These are phyloP conservation scores for Sarcophaga peregrina DNA, from an alignment of 1,140 invertebrate species.

Conservation along the genomic window DNA sequence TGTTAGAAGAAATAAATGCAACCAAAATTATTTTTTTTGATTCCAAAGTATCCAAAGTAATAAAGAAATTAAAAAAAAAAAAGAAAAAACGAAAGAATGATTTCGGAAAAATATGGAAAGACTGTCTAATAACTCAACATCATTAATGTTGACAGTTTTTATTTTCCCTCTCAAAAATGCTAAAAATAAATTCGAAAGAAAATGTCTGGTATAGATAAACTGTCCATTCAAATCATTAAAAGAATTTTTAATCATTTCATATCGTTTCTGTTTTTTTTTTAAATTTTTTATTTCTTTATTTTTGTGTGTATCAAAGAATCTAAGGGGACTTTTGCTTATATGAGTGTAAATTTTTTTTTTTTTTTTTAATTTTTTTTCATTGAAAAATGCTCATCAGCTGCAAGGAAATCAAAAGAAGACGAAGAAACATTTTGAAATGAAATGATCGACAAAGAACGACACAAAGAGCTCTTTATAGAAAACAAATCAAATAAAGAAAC, in stretches of 20 bases:
- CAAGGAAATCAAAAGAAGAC: not conserved
- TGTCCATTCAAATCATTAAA: slow-evolving; percentile 1
- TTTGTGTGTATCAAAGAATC: not conserved
- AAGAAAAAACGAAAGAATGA: too few relatives aligned
- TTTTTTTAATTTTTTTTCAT: not conserved
- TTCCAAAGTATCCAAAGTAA: too few relatives aligned
- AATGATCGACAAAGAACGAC: not conserved
- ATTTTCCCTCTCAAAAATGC: not conserved
- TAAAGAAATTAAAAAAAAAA: too few relatives aligned
- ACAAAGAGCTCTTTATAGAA: slow-evolving; percentile 13
- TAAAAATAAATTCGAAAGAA: not conserved
- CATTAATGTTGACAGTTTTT: not conserved
- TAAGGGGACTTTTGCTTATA: not conserved
- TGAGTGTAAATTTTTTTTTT: slow-evolving; percentile 13
- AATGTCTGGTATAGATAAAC: not conserved
- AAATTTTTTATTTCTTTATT: too few relatives aligned
- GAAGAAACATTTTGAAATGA: not conserved
- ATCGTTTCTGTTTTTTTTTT: too few relatives aligned
- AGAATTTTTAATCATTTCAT: not conserved
- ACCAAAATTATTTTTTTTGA: too few relatives aligned
- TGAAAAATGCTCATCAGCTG: not conserved
- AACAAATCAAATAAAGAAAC: slow-evolving; percentile 9
- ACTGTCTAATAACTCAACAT: slow-evolving; percentile 9
- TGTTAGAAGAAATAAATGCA: too few relatives aligned
- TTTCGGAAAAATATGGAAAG: not conserved